These are phyloP conservation scores for Hetaerina titia DNA, from an alignment of 2,888 invertebrate species.

Conservation along the genomic window DNA sequence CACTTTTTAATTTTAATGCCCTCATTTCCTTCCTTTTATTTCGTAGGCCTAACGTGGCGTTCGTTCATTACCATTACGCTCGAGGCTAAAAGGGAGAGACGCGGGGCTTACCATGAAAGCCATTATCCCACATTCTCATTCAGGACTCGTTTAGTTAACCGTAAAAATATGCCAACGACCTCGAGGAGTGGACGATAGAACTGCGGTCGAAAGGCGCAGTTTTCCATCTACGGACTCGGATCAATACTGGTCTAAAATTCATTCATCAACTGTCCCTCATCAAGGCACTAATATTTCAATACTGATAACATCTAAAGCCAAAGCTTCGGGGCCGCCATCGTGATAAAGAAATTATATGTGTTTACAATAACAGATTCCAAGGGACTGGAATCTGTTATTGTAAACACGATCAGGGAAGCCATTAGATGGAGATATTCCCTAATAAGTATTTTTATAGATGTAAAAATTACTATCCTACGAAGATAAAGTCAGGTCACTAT, in stretches of 20 bases:
- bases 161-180: constrained; percentile 17
- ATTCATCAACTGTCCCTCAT: neutral
- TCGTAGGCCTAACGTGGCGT: neutral
- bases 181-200: neutral
- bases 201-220: neutral
- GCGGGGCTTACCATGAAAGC: neutral
- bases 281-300: neutral
- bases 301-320: neutral
- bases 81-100: neutral
- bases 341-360: neutral
- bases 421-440: too few relatives aligned
- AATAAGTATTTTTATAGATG: too few relatives aligned
- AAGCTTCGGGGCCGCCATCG: neutral
- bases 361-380: too few relatives aligned
- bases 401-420: too few relatives aligned
- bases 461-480: too few relatives aligned
- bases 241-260: neutral
- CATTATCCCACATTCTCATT: constrained; percentile 31
- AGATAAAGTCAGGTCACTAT: too few relatives aligned
- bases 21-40: constrained; percentile 36
- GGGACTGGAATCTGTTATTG: too few relatives aligned
- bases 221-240: neutral
- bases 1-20: constrained; percentile 31
- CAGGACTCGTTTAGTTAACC: constrained; percentile 27
- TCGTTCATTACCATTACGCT: constrained; percentile 29